Conservation (phyloP, 53 echinoderm and acorn worm species). For the Henricia sp. region DNA sequence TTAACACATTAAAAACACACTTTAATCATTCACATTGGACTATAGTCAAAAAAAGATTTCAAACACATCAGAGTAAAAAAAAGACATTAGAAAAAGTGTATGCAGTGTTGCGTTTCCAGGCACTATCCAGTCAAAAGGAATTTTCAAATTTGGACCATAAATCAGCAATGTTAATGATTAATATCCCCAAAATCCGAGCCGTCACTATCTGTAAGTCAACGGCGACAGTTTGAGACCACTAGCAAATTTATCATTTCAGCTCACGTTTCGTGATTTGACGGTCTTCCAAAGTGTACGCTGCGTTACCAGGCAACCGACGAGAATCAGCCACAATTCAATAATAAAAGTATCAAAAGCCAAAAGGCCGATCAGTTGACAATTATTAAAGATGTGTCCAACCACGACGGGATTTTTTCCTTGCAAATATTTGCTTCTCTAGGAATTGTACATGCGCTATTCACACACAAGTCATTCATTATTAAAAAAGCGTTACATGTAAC, state of each 20-base stretch:
- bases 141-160: no score
- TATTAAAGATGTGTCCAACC: constrained; percentile 30
- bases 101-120: no score
- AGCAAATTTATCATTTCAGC: constrained; percentile 24
- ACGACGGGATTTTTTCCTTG: neutral
- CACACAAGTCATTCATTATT: no score
- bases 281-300: constrained; percentile 19
- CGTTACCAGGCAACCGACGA: constrained; percentile 23
- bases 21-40: no score
- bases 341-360: constrained; percentile 34
- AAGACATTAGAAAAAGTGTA: no score
- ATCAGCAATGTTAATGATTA: constrained; percentile 28
- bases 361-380: constrained; percentile 1
- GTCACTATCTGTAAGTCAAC: neutral
- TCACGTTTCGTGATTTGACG: neutral
- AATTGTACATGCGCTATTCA: no score
- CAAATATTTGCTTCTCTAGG: neutral
- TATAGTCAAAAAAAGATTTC: no score
- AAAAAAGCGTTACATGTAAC: no score
- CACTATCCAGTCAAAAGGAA: no score
- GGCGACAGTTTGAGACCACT: constrained; percentile 22
- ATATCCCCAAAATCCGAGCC: neutral
- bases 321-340: constrained; percentile 16
- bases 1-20: no score
- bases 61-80: no score